Percentiles rank a stretch among this genome's conserved stretches.
Conservation (phyloP, 2,888 invertebrate species). For the Achlya flavicornis region DNA sequence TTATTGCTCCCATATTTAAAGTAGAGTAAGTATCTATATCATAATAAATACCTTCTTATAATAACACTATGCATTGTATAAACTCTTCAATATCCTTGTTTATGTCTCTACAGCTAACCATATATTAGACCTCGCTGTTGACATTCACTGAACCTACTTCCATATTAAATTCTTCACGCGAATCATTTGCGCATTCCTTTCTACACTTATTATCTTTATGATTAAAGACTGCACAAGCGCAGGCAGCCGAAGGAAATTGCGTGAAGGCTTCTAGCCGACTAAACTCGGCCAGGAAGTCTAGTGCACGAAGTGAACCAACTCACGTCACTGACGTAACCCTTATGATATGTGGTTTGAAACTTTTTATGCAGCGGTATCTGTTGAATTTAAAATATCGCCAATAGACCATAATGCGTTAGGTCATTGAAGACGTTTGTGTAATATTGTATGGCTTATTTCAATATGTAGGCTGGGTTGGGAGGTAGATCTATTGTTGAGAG, state of each 20-base stretch:
- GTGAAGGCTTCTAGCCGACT: slow-evolving; percentile 5
- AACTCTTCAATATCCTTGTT: neutral
- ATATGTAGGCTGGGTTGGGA: slow-evolving; percentile 42
- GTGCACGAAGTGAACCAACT: neutral
- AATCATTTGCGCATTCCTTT: neutral
- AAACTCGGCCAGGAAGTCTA: neutral
- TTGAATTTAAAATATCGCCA: slow-evolving; percentile 35
- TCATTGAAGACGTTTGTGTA: slow-evolving; percentile 26
- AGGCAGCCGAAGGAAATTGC: slow-evolving; percentile 10
- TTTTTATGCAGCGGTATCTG: slow-evolving; percentile 10
- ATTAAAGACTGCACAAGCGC: neutral
- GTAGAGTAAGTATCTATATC: too few species aligned
- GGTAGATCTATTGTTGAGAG: slow-evolving; percentile 19
- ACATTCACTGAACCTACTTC: slow-evolving; percentile 7
- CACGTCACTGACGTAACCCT: slow-evolving; percentile 7
- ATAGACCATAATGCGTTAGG: slow-evolving; percentile 28
- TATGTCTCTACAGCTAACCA: neutral
- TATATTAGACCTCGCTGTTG: neutral
- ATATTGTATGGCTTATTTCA: slow-evolving; percentile 34
- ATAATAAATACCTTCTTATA: too few species aligned
- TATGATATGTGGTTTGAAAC: slow-evolving; percentile 9
- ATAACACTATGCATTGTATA: neutral
- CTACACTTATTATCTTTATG: neutral
- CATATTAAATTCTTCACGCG: neutral
- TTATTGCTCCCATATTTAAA: too few species aligned